Evolutionary conservation across 2,888 invertebrate genomes (phyloP), one percentile per base, ranked within the genome.

Genomic region (Desoria tigrina): DNA sequence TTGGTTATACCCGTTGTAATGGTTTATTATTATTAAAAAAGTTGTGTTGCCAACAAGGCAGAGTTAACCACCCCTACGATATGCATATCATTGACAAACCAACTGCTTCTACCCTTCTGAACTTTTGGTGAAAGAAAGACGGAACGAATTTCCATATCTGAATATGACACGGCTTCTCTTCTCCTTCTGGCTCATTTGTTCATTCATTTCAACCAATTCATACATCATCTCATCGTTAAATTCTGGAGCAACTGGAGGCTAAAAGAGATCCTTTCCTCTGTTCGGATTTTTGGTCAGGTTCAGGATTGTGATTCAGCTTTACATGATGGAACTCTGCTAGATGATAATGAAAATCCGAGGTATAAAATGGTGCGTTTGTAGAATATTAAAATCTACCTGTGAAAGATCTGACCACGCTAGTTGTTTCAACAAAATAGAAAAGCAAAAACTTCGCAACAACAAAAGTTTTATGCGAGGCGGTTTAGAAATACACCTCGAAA

Each of bases 91-190:
- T 18, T 55, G 55, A 55, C 28, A 55, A 6, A 55, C 55, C 55
- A 55, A 61, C 63, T 67, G 42, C 42, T 67, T 56, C 63, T 27
- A 45, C 60, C 67, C 63, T 63, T 42, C 61, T 56, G 60, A 45
- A 45, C 45, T 45, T 45, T 45, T 45, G 4, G 32, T 37, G 37
- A 24, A 50, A 51, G 67, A 63, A 63, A 63, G 58, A 68, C 61
- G 64, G 61, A 61, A 64, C 64, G 49, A 68, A 68, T 64, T 64
- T 61, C 42, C 64, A 58, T 68, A 68, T 68, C 68, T 68, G 68
- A 68, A 68, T 68, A 53, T 68, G 68, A 68, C 68, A 68, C 68
- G 64, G 53, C 61, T 45, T 45, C 39, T 39, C 39, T 39, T 11
- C 21, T 45, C 45, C 45, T 68, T 68, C 68, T 64, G 64, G 63